phyloP scores from a whole-genome alignment of 2,888 invertebrate species.

The Eupithecia subfuscata region DNA sequence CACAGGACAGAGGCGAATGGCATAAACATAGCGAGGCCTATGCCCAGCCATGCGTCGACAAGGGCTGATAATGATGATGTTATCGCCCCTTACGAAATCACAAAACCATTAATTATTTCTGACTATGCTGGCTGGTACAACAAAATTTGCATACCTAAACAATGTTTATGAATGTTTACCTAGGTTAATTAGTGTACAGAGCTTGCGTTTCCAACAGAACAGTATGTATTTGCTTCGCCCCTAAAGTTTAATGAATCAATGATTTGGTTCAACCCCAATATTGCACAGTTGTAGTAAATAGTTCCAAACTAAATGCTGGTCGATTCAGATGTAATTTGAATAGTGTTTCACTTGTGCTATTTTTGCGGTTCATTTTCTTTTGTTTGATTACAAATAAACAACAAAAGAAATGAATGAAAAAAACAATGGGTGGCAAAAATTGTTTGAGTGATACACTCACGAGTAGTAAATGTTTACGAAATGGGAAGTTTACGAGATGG shows the following conservation, averaged over 20 bases:
- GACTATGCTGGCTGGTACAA: conserved; percentile 47
- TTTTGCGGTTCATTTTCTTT: too few species aligned
- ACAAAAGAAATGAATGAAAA: too few species aligned
- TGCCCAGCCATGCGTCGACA: neutral
- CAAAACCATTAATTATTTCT: conserved; percentile 43
- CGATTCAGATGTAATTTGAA: neutral
- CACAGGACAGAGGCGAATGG: too few species aligned
- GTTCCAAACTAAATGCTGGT: neutral
- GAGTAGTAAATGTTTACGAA: too few species aligned
- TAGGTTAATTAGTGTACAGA: conserved; percentile 74
- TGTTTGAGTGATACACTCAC: too few species aligned
- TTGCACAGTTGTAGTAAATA: conserved; percentile 22
- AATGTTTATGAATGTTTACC: conserved; percentile 66
- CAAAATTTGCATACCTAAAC: conserved; percentile 43
- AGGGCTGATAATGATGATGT: neutral
- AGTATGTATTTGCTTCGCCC: conserved; percentile 65
- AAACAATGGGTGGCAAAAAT: too few species aligned
- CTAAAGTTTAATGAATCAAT: conserved; percentile 79
- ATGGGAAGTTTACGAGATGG: too few species aligned
- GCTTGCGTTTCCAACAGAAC: conserved; percentile 53
- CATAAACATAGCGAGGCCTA: neutral
- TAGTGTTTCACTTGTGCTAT: neutral
- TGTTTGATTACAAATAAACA: too few species aligned
- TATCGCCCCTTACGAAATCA: conserved; percentile 35
- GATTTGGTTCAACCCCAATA: conserved; percentile 67